Base-by-base conservation (phyloP, 2,888 invertebrate species). In the Anaspis maculata region DNA sequence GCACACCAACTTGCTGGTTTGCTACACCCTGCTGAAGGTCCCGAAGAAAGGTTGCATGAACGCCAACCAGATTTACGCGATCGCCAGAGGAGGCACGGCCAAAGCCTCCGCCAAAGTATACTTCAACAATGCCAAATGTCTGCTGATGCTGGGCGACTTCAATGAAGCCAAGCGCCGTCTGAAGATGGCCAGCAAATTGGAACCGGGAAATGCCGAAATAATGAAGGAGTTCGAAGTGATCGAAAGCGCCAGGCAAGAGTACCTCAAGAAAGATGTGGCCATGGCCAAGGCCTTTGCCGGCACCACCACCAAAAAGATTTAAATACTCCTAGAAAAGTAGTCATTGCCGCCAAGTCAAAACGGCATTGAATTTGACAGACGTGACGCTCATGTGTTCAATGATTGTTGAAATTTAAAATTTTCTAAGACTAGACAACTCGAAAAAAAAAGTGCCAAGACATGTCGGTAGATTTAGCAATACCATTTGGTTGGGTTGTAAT, bases 1-100 rank as follows among this genome's bases (percentile, higher is more conserved):
- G 1, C 81, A 81, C 47, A 71, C 73, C 2, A 90, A 90, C 67
- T 64, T 86, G 27, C 77, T 81, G 6, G 64, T 86, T 21, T 80
- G 82, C 52, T 78, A 77, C 45, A 79, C 81, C 37, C 76, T 76
- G 54, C 52, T 72, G 1, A 71, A 75, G 16, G 67, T 73, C 39
- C 79, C 83, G 0, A 64, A 72, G 7, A 72, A 72, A 45, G 77
- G 79, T 16, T 85, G 84, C 42, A 62, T 60, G 2, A 68, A 74
- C 49, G 82, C 81, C 47, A 79, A 80, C 51, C 59, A 62, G 27
- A 69, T 71, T 9, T 54, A 62, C 13, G 74, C 71, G 55, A 58
- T 80, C n/a, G 67, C 70, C 2, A 69, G 68, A 30, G 59, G 75
- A 2, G 59, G 66, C 0, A 61, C 61, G 21, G 55, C 73, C 3